Base-by-base conservation (phyloP, 2,888 invertebrate species). In the Lepidonotus clava region DNA sequence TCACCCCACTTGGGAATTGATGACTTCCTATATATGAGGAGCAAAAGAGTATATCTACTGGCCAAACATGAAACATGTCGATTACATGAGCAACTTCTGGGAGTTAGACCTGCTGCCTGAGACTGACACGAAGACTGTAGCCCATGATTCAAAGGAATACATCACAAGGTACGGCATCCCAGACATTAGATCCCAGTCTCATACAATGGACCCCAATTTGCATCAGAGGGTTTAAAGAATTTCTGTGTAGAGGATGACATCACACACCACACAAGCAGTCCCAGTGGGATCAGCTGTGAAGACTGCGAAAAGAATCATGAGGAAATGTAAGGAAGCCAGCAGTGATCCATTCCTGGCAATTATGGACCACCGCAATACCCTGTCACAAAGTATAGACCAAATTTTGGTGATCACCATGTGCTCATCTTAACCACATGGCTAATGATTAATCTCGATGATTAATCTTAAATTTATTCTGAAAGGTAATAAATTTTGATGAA, bases 41-140 rank as follows among this genome's bases (percentile, higher is more conserved):
- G 86, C 83, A 28, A 66, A 36, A 46, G 41, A 83, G 28, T n/a
- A 24, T 38, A 36, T 86, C 32, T 53, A 24, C 86, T 86, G 77
- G 76, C 53, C 77, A 53, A 51, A 76, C n/a, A 84, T 84, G 84
- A 24, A 28, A 34, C 34, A n/a, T 53, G 88, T 89, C 2, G 90
- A 90, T 84, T 90, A 88, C 46, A 87, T 86, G 67, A 87, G 87
- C 51, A 85, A 87, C 32, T 91, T 88, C 86, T 88, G 87, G 28
- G 88, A 89, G 76, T 38, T 89, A 32, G 90, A 90, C 36, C 84
- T 61, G 18, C 77, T 89, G 34, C 85, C 66, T 11, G 86, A 87
- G 34, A 88, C 87, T 11, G 51, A 51, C 40, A 56, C 87, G 40
- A 76, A 53, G 21, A 84, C 88, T 24, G 87, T 90, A 5, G 86